Percentiles rank a stretch among this genome's conserved stretches.
These are phyloP conservation scores for Tenthredo scrophulariae DNA, from an alignment of 2,888 invertebrate species.

Conservation along the genomic window DNA sequence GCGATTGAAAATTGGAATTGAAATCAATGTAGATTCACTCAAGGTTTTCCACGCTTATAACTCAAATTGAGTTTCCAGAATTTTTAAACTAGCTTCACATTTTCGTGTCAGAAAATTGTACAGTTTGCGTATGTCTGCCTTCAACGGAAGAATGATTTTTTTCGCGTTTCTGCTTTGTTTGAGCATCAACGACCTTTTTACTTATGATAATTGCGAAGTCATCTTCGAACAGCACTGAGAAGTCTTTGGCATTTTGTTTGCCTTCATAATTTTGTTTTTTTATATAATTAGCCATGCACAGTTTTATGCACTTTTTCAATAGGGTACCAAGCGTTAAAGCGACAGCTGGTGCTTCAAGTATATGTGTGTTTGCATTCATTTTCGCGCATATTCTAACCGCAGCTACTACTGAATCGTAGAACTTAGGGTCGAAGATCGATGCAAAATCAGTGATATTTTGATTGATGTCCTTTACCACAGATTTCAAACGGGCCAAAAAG, in stretches of 20 bases:
- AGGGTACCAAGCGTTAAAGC: conserved; percentile 53
- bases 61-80: conserved; percentile 43
- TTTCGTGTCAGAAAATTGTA: conserved; percentile 52
- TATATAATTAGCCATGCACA: conserved; percentile 51
- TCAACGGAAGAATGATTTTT: conserved; percentile 50
- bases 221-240: conserved; percentile 54
- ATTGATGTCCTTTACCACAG: conserved; percentile 44
- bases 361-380: conserved; percentile 35
- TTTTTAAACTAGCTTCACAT: conserved; percentile 32
- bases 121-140: conserved; percentile 51
- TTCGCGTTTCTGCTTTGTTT: conserved; percentile 48
- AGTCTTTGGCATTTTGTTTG: conserved; percentile 55
- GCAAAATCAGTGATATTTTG: conserved; percentile 53
- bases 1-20: conserved; percentile 59
- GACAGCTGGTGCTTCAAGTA: conserved; percentile 51
- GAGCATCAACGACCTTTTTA: conserved; percentile 56
- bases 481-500: conserved; percentile 54
- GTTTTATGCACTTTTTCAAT: conserved; percentile 55
- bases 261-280: conserved; percentile 53
- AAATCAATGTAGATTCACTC: conserved; percentile 54
- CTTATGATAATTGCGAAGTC: conserved; percentile 54
- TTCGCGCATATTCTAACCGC: conserved; percentile 54
- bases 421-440: conserved; percentile 51
- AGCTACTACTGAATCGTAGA: conserved; percentile 54
- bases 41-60: conserved; percentile 54